Percentiles rank a stretch among this genome's conserved stretches.
Conservation (phyloP, 2,888 invertebrate species). For the Melipona beecheii region DNA sequence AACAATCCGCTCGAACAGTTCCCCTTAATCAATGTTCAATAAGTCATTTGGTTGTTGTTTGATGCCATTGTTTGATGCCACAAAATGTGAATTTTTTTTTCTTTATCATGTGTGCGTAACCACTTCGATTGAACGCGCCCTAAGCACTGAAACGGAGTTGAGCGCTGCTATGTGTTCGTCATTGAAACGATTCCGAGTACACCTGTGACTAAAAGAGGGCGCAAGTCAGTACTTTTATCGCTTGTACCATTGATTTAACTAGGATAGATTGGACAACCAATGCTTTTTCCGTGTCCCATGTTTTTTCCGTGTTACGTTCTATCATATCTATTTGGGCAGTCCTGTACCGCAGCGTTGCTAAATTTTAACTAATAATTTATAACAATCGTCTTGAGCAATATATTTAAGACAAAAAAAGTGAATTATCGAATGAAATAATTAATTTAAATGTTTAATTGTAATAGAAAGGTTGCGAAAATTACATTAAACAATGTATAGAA, state of each 20-base stretch:
- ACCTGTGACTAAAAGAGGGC: constrained; percentile 64
- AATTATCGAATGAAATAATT: too few relatives aligned
- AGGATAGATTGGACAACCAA: too few relatives aligned
- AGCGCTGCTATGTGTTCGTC: constrained; percentile 40
- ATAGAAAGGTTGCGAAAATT: too few relatives aligned
- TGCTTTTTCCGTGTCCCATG: too few relatives aligned
- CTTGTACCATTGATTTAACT: too few relatives aligned
- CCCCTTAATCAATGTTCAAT: constrained; percentile 27
- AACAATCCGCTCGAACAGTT: neutral
- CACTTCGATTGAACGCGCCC: constrained; percentile 59
- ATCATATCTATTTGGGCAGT: too few relatives aligned
- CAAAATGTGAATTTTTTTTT: constrained; percentile 23
- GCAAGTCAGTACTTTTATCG: constrained; percentile 40
- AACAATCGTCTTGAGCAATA: too few relatives aligned
- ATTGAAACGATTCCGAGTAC: constrained; percentile 49
- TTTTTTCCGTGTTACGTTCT: too few relatives aligned
- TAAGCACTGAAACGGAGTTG: constrained; percentile 55
- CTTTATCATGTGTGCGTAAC: constrained; percentile 29
- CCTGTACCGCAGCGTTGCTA: too few relatives aligned
- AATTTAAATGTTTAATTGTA: too few relatives aligned
- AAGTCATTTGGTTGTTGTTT: constrained; percentile 5
- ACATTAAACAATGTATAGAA: neutral
- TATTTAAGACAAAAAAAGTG: too few relatives aligned
- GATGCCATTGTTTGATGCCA: constrained; percentile 25
- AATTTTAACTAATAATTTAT: too few relatives aligned